Conservation (phyloP, 2,888 invertebrate genomes). For the Dasysyrphus albostriatus region DNA sequence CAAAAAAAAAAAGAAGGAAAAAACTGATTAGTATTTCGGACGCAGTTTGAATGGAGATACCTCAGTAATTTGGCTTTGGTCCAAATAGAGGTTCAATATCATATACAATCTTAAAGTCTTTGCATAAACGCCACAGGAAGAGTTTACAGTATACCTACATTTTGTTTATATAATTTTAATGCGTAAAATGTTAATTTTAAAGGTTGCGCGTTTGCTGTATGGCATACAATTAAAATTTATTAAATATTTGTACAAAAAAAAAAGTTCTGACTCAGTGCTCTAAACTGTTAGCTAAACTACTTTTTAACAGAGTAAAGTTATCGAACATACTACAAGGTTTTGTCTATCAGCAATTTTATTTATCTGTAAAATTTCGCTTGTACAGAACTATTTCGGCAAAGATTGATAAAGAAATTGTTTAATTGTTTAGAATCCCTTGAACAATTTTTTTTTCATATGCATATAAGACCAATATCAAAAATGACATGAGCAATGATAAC, state of each 20-base stretch:
- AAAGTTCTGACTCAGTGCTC: background rate
- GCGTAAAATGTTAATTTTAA: background rate
- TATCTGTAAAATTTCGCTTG: too few relatives aligned
- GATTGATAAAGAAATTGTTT: too few relatives aligned
- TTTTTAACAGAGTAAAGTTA: background rate
- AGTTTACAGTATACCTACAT: background rate
- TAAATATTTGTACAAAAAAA: background rate
- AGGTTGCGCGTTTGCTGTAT: background rate
- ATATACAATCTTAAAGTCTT: background rate
- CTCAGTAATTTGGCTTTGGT: background rate
- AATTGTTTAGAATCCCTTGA: too few relatives aligned
- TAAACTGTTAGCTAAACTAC: background rate
- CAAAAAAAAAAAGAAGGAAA: too few relatives aligned
- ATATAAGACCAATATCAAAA: too few relatives aligned
- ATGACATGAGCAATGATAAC: too few relatives aligned
- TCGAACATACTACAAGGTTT: too few relatives aligned
- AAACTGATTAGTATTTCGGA: background rate
- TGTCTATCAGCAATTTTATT: too few relatives aligned
- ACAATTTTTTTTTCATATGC: too few relatives aligned
- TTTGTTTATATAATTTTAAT: background rate
- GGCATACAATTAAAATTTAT: background rate
- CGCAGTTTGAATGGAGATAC: background rate
- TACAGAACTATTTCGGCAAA: too few relatives aligned
- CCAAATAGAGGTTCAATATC: slow-evolving; percentile 4
- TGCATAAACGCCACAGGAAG: background rate